Evolutionary conservation across 2,113 vertebrate genomes (phyloP), one percentile per base, ranked within the genome.

Genomic region (Chionis minor): DNA sequence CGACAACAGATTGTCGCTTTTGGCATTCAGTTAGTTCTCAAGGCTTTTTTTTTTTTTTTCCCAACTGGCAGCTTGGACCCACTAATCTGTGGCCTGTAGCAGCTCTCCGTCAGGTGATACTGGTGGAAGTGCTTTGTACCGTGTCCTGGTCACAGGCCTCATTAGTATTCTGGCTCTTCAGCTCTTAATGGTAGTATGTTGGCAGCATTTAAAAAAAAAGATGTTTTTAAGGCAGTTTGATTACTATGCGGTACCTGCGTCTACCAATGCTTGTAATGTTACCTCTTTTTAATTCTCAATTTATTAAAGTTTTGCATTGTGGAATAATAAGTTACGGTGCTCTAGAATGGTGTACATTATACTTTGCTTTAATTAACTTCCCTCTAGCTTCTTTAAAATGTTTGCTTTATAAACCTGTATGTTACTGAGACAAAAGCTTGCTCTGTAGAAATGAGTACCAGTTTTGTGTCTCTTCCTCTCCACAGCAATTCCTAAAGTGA

Each of bases 401-500:
- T 71, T 88, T 88, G 21, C 27, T 52, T 62, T 90, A n/a, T 67
- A 77, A 81, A 40, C 11, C 30, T 9, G 1, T 28, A 1, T n/a
- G 18, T 21, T 61, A 16, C 23, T 74, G 33, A 49, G 15, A 27
- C 14, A 74, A 78, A 81, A 87, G 47, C 47, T 88, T 63, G 14
- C 4, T 65, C 14, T 42, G 2, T 30, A 45, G 35, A 33, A 85
- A 1, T 66, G 32, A 93, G 4, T 28, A 38, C 10, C 44, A 13
- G 12, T 71, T 90, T 96, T 70, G 10, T 77, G 4, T 80, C 15
- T 91, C 80, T 44, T 92, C 42, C 86, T 94, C 90, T 96, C 96
- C 71, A 32, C 67, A 99, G 99, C 99, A 28, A 99, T 99, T 84
- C 98, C 99, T 56, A 99, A 98, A 72, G 97, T 99, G 88, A 98